Conservation (phyloP, 2,113 vertebrate genomes). For the Eonycteris spelaea region DNA sequence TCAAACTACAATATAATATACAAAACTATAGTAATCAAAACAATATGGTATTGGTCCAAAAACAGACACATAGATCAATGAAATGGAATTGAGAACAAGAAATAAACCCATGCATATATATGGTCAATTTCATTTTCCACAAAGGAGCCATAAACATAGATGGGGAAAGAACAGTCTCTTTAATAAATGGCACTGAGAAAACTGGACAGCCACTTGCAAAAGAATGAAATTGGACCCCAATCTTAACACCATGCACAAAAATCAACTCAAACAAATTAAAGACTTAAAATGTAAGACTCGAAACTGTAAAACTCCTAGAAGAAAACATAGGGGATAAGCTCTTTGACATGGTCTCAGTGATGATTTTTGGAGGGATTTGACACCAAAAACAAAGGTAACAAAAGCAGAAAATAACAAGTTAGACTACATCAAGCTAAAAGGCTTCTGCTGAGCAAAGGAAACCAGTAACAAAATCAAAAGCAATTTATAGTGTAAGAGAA, state of each 20-base stretch:
- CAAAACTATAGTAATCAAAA: no score
- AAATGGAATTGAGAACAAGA: background rate
- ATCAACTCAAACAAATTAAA: background rate
- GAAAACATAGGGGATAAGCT: background rate
- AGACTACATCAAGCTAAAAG: background rate
- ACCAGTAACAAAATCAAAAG: background rate
- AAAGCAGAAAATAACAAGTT: background rate
- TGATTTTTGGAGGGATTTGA: background rate
- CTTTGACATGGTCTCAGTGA: background rate
- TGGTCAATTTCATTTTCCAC: background rate
- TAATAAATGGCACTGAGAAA: background rate
- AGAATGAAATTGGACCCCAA: background rate
- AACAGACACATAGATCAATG: background rate
- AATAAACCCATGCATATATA: background rate
- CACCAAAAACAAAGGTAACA: background rate
- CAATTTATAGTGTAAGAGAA: background rate
- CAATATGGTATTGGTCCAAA: background rate
- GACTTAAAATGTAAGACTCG: background rate
- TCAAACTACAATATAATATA: background rate
- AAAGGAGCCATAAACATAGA: background rate
- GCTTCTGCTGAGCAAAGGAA: background rate
- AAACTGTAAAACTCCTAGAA: background rate
- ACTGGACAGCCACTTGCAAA: background rate
- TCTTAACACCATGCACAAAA: background rate
- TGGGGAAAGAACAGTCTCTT: background rate